Percentiles rank a stretch among this genome's conserved stretches.
Conservation (phyloP, 2,113 vertebrate species). For the Carlito syrichta region DNA sequence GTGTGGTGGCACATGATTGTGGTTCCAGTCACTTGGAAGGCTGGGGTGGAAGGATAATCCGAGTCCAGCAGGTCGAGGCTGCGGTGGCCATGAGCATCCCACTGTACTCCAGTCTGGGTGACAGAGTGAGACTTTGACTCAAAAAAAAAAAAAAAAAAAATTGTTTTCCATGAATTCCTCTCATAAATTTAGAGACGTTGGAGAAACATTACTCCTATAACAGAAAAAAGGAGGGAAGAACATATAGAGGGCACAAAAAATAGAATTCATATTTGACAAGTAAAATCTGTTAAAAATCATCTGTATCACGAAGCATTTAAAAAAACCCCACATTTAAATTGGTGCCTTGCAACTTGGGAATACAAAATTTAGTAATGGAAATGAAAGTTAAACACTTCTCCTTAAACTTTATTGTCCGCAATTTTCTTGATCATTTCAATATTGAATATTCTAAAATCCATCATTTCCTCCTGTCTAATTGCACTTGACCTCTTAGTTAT, state of each 20-base stretch:
- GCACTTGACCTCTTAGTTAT: background rate
- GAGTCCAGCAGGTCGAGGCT: no score
- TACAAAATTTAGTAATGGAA: background rate
- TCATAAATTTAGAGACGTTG: background rate
- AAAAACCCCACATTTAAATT: background rate
- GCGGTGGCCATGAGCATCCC: no score
- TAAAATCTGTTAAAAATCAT: background rate
- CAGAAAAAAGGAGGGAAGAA: background rate
- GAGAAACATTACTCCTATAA: background rate
- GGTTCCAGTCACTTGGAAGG: no score
- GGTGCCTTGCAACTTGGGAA: background rate
- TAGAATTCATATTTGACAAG: background rate
- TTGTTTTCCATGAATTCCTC: background rate
- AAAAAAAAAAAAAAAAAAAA: no score
- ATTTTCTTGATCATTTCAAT: background rate
- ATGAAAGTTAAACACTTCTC: background rate
- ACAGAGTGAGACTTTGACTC: no score
- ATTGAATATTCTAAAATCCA: background rate
- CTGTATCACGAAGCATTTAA: background rate
- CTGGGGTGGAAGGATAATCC: no score
- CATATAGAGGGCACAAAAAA: background rate
- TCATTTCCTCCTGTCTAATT: background rate
- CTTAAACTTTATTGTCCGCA: background rate
- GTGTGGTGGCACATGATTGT: no score
- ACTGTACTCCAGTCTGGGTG: no score